Percentiles rank a stretch among this genome's conserved stretches.
Evolutionary conservation across 2,113 vertebrate genomes (phyloP).

Genomic region (Strix aluco): DNA sequence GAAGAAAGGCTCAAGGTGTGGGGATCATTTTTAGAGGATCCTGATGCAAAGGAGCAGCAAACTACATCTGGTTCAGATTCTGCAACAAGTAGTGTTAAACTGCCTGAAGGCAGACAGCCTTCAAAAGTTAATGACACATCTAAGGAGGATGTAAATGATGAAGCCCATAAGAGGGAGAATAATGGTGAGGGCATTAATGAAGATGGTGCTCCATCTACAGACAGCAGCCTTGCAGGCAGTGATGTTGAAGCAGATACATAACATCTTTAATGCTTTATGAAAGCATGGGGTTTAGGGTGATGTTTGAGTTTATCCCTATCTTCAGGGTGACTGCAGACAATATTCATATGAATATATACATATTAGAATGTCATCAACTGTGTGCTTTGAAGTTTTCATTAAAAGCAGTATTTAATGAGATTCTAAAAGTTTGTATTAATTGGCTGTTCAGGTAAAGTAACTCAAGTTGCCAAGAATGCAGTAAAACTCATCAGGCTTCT

Average conservation of each 20-base stretch:
- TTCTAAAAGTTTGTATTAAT: conserved; percentile 56
- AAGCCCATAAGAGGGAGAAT: conserved; percentile 27
- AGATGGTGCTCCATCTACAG: conserved; percentile 81
- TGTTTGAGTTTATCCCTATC: conserved; percentile 44
- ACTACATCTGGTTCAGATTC: neutral
- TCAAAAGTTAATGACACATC: conserved; percentile 27
- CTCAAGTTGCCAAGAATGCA: conserved; percentile 50
- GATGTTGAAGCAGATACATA: conserved; percentile 80
- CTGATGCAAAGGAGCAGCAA: conserved; percentile 46
- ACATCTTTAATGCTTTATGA: conserved; percentile 17
- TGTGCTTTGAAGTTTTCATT: conserved; percentile 63
- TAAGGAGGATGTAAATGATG: conserved; percentile 6
- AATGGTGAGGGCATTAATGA: conserved; percentile 55
- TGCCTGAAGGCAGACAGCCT: conserved; percentile 31
- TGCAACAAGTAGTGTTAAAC: conserved; percentile 37
- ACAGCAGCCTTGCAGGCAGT: conserved; percentile 89
- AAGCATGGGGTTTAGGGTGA: conserved; percentile 48
- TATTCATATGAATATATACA: conserved; percentile 35
- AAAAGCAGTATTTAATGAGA: conserved; percentile 54
- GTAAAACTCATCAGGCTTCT: conserved; percentile 53
- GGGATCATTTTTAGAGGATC: conserved; percentile 82
- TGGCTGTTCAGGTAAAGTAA: conserved; percentile 64
- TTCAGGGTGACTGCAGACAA: conserved; percentile 59
- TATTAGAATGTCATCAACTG: conserved; percentile 61
- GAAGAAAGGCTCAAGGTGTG: conserved; percentile 93